Conservation (phyloP, 2,797 vertebrate genomes). For the Chelon auratus region DNA sequence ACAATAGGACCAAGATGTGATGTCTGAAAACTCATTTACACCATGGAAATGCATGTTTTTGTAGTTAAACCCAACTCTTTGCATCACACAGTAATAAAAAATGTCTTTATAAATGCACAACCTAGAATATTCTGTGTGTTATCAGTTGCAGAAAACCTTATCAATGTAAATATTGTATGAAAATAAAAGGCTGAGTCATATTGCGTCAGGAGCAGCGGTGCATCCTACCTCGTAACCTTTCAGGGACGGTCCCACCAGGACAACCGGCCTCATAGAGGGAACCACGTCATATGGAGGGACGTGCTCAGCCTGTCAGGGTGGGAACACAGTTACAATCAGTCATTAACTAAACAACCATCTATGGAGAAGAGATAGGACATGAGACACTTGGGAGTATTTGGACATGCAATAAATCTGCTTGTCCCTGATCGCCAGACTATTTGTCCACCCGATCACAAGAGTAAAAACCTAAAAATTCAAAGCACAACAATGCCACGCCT, state of each 20-base stretch:
- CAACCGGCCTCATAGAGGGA: conserved; percentile 97
- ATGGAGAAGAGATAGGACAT: no score
- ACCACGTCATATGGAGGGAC: conserved; percentile 97
- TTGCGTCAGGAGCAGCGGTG: neutral
- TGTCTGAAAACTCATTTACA: no score
- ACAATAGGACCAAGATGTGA: neutral
- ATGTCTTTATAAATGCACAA: neutral
- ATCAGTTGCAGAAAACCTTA: no score
- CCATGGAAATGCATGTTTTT: no score
- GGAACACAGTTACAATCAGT: conserved; percentile 24
- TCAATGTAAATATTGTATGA: no score
- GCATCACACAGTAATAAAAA: neutral
- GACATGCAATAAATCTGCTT: no score
- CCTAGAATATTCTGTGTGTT: neutral
- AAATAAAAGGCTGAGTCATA: conserved; percentile 6
- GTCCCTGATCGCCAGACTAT: no score
- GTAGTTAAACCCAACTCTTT: no score
- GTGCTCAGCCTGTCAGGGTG: conserved; percentile 90
- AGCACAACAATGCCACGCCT: neutral
- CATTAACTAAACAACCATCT: neutral
- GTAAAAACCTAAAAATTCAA: no score
- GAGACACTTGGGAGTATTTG: no score
- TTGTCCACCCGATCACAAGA: no score
- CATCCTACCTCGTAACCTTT: conserved; percentile 96
- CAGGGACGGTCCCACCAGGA: conserved; percentile 96